Base-by-base conservation (phyloP, 2,888 invertebrate species). In the Chirona hameri region DNA sequence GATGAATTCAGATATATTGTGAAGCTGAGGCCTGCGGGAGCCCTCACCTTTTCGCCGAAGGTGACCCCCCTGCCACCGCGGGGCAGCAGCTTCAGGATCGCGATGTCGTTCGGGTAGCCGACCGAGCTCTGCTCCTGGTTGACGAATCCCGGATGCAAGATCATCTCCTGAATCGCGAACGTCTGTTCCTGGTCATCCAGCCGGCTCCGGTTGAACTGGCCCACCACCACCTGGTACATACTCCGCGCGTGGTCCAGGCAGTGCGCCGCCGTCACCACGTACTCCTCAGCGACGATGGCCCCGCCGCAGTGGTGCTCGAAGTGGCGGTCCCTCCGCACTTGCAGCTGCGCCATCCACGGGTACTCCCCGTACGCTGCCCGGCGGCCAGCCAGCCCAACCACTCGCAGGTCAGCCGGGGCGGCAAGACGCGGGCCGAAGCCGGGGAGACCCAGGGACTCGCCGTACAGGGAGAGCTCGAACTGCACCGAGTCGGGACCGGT, bases 311-410 rank as follows among this genome's bases (percentile, higher is more conserved):
- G 39, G 76, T 76, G 76, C 39, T 27, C 2, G 21, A 14, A 39
- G 18, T 29, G 39, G 48, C 48, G 39, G 18, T 39, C 24, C 21
- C 7, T 0, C 39, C 29, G 76, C 18, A 15, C 14, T 39, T 76
- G 39, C 31, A 76, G 76, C 76, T 76, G 76, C 76, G 76, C 76
- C 76, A 39, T 76, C 76, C 76, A 76, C 39, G 76, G 76, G 76
- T 15, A 76, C 76, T 76, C 76, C 5, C 76, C 76, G 39, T 76
- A 76, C 14, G 69, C 24, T 10, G 69, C 69, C 18, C 12, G 10
- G 18, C 9, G n/a, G n/a, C n/a, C n/a, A n/a, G n/a, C n/a, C n/a
- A n/a, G n/a, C n/a, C n/a, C n/a, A n/a, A n/a, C n/a, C n/a, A n/a
- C n/a, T n/a, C n/a, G n/a, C n/a, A n/a, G n/a, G n/a, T n/a, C n/a